Percentiles rank a stretch among this genome's conserved stretches.
phyloP scores from a whole-genome alignment of 2,888 invertebrate species.

The Lasioglossum marginatum region DNA sequence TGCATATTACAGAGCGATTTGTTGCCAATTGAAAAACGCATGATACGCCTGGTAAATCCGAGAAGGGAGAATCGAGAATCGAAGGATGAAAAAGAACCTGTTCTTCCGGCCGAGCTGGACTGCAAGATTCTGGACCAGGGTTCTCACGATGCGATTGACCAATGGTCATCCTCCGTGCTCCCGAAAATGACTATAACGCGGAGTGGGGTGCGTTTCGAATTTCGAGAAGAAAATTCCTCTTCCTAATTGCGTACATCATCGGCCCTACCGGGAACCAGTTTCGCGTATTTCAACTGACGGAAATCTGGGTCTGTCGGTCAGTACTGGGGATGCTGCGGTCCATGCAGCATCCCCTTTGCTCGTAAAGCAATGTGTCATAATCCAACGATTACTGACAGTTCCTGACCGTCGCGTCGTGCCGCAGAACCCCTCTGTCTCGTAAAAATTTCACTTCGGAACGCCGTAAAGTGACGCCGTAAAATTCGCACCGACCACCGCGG shows the following conservation, averaged over 20 bases:
- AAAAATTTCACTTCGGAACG: constrained; percentile 34
- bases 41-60: constrained; percentile 24
- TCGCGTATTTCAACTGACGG: constrained; percentile 68
- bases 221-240: constrained; percentile 71
- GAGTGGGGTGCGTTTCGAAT: constrained; percentile 66
- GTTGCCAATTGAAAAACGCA: neutral
- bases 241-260: constrained; percentile 62
- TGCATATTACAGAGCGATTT: neutral
- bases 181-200: constrained; percentile 40
- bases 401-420: constrained; percentile 38
- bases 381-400: constrained; percentile 47
- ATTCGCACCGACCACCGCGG: neutral
- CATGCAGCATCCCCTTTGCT: constrained; percentile 75
- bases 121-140: constrained; percentile 73
- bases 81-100: constrained; percentile 71
- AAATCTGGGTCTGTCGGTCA: constrained; percentile 74
- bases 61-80: constrained; percentile 31
- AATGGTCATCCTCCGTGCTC: constrained; percentile 70
- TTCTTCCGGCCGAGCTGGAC: constrained; percentile 61
- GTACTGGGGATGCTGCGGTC: constrained; percentile 79
- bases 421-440: constrained; percentile 37
- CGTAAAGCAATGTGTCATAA: constrained; percentile 60
- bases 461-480: neutral
- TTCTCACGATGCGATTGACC: constrained; percentile 81
- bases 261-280: constrained; percentile 75